These are phyloP conservation scores for Bombus pascuorum DNA, from an alignment of 1,140 invertebrate genomes.

Conservation along the genomic window DNA sequence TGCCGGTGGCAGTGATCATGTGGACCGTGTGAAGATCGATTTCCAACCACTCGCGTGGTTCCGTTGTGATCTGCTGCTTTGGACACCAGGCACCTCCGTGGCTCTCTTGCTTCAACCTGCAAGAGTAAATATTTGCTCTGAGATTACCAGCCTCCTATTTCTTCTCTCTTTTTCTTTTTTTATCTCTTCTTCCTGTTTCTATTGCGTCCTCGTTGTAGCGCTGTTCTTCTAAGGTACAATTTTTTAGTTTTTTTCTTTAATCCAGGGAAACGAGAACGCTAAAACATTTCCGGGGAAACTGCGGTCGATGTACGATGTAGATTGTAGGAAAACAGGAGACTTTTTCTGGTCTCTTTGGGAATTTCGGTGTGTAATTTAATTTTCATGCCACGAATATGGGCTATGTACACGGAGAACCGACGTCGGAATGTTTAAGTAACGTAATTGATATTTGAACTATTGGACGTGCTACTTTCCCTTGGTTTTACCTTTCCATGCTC, in stretches of 20 bases:
- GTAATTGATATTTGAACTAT: slow-evolving; percentile 14
- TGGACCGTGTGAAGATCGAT: slow-evolving; percentile 89
- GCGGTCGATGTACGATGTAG: neutral
- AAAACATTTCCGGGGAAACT: slow-evolving; percentile 16
- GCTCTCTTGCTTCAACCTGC: slow-evolving; percentile 88
- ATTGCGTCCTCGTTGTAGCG: too few species aligned
- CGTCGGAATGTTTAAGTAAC: neutral
- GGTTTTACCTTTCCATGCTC: neutral
- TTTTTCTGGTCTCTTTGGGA: neutral
- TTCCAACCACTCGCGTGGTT: slow-evolving; percentile 90
- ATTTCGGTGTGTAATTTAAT: slow-evolving; percentile 1
- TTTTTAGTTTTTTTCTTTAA: neutral
- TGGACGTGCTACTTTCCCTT: neutral
- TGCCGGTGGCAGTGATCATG: slow-evolving; percentile 90
- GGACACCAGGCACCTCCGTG: slow-evolving; percentile 95
- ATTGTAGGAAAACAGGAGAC: neutral
- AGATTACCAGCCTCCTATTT: slow-evolving; percentile 55
- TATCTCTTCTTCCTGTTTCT: neutral
- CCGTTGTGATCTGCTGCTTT: slow-evolving; percentile 87
- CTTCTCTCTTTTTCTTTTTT: neutral
- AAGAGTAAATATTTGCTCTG: slow-evolving; percentile 74
- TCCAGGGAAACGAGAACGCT: slow-evolving; percentile 15
- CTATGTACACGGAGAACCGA: neutral
- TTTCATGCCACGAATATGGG: neutral
- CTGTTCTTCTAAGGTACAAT: neutral